A percentile compares a stretch with the other conserved stretches of the same genome.
phyloP scores from a whole-genome alignment of 1,140 invertebrate genomes.

The Sweltsa coloradensis region DNA sequence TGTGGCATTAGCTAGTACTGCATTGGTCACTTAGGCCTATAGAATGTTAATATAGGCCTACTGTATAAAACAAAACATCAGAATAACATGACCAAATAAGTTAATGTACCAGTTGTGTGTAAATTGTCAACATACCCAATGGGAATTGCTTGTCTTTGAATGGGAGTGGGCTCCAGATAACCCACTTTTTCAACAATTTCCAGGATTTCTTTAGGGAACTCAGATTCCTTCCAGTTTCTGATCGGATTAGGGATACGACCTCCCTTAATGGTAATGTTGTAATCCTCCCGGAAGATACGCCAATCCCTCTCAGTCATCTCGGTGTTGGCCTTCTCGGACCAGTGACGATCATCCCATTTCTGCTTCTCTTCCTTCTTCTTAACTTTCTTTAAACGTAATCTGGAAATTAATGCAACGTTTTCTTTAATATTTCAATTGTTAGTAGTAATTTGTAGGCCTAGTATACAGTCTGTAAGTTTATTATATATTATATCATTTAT shows the following conservation, averaged over 20 bases:
- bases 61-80: too few relatives aligned
- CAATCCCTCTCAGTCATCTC: conserved; percentile 99
- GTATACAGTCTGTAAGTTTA: too few relatives aligned
- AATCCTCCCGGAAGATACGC: conserved; percentile 99
- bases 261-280: conserved; percentile 97
- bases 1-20: too few relatives aligned
- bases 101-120: conserved; percentile 31
- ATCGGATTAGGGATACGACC: conserved; percentile 95
- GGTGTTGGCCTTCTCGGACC: conserved; percentile 85
- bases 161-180: conserved; percentile 97
- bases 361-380: conserved; percentile 96
- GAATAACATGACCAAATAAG: too few relatives aligned
- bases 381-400: conserved; percentile 84
- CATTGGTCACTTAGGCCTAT: too few relatives aligned
- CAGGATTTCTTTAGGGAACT: conserved; percentile 81
- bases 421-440: too few relatives aligned
- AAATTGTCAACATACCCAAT: too few relatives aligned
- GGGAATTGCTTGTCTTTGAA: conserved; percentile 98
- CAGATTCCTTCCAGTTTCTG: conserved; percentile 87
- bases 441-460: too few relatives aligned
- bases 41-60: too few relatives aligned
- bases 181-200: conserved; percentile 94
- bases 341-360: conserved; percentile 97
- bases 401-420: too few relatives aligned
- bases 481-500: too few relatives aligned